Evolutionary conservation across 2,113 vertebrate species (phyloP), one percentile per base, ranked within the genome.

Genomic region (Bos taurus): DNA sequence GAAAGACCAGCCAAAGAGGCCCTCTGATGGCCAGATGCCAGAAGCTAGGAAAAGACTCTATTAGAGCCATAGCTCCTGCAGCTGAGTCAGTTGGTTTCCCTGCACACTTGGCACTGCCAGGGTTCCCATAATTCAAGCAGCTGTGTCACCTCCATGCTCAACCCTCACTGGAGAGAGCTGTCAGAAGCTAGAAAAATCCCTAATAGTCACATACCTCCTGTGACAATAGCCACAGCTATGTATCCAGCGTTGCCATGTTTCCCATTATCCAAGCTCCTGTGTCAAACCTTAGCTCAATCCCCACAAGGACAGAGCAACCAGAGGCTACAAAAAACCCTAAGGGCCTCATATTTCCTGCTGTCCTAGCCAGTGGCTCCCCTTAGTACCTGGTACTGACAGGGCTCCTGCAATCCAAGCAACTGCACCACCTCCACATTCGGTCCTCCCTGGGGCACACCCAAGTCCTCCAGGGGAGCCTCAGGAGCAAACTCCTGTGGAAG

Each of bases 291-390:
- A 40, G 16, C 4, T 71, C 64, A 71, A 1, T 9, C 43, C 17
- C 64, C 64, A 71, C 8, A 71, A 36, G n/a, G 2, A 36, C 33
- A 36, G 33, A 36, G n/a, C 8, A 71, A 5, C n/a, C n/a, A 36
- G 17, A 71, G 17, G 17, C 64, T 71, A 21, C 33, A 71, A 9
- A 71, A 36, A 36, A 2, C 64, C n/a, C 64, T 67, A 36, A 36
- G 17, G 33, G 16, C 17, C 2, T n/a, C 64, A 36, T 21, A 67
- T 67, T 67, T 67, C 8, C 9, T 71, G 7, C 64, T 71, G 17
- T 71, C 8, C 1, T 21, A 71, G n/a, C n/a, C n/a, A 1, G 1
- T 2, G 17, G 64, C 17, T 71, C 4, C 64, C 64, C 4, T 36
- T 19, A 36, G 7, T 21, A 21, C 2, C n/a, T 21, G n/a, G 33